Conservation (phyloP, 2,888 invertebrate genomes). For the Nipponacmea schrenckii region DNA sequence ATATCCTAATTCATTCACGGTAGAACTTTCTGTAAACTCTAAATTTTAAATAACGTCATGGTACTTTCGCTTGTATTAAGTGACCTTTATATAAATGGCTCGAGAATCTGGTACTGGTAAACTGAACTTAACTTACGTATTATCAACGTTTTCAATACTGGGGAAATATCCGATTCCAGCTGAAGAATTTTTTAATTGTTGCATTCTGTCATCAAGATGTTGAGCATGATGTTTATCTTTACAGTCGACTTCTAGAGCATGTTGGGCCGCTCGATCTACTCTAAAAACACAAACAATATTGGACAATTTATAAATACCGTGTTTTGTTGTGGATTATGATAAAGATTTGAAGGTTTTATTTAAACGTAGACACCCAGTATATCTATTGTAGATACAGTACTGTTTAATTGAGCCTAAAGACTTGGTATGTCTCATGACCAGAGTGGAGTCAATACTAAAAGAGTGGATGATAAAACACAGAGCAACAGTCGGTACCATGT, state of each 20-base stretch:
- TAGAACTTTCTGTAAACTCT: too few species aligned
- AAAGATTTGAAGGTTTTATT: neutral
- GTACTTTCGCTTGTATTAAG: too few species aligned
- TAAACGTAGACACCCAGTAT: neutral
- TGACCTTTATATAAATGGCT: too few species aligned
- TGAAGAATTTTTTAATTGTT: conserved; percentile 58
- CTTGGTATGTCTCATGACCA: too few species aligned
- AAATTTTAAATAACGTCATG: too few species aligned
- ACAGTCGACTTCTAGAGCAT: conserved; percentile 87
- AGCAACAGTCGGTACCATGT: too few species aligned
- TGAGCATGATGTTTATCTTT: conserved; percentile 86
- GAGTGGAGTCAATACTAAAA: too few species aligned
- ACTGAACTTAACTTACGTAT: conserved; percentile 54
- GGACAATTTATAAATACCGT: neutral
- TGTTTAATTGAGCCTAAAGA: too few species aligned
- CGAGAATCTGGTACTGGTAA: too few species aligned
- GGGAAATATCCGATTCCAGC: conserved; percentile 60
- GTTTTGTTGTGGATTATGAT: too few species aligned
- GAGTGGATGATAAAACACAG: too few species aligned
- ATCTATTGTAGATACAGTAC: neutral
- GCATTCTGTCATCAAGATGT: conserved; percentile 63
- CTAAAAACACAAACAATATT: conserved; percentile 41
- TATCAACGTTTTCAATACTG: conserved; percentile 61
- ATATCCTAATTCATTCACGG: too few species aligned
- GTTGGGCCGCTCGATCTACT: conserved; percentile 69